These are phyloP conservation scores for Eurystomus gularis DNA, from an alignment of 2,113 vertebrate species.

Conservation along the genomic window DNA sequence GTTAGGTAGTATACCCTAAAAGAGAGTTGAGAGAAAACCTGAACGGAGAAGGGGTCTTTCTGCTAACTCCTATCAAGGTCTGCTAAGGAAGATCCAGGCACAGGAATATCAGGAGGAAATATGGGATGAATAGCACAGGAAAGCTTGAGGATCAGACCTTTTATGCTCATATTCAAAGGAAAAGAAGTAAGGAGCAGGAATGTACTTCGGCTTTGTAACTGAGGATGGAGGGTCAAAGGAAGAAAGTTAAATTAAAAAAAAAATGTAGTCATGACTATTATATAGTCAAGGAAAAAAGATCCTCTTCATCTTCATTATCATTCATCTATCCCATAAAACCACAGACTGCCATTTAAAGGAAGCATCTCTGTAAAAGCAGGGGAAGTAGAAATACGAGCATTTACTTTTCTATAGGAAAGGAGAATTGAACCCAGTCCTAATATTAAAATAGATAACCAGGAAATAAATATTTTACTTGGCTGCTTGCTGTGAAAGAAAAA, in stretches of 20 bases:
- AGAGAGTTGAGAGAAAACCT: background rate
- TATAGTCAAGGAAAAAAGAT: background rate
- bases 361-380: background rate
- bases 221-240: background rate
- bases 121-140: background rate
- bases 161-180: background rate
- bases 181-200: background rate
- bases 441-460: background rate
- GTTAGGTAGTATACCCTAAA: background rate
- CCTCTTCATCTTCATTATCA: background rate
- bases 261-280: background rate
- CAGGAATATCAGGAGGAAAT: background rate
- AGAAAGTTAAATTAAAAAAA: background rate
- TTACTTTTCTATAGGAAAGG: background rate
- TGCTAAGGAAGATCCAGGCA: background rate
- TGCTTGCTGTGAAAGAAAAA: background rate
- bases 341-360: background rate
- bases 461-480: background rate
- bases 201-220: background rate
- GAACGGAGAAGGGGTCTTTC: background rate
- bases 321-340: background rate
- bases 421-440: background rate
- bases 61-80: background rate
- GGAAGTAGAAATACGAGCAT: background rate
- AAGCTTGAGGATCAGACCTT: background rate